Conservation (phyloP, 1,140 invertebrate genomes). For the Pseudomyrmex cubaensis region DNA sequence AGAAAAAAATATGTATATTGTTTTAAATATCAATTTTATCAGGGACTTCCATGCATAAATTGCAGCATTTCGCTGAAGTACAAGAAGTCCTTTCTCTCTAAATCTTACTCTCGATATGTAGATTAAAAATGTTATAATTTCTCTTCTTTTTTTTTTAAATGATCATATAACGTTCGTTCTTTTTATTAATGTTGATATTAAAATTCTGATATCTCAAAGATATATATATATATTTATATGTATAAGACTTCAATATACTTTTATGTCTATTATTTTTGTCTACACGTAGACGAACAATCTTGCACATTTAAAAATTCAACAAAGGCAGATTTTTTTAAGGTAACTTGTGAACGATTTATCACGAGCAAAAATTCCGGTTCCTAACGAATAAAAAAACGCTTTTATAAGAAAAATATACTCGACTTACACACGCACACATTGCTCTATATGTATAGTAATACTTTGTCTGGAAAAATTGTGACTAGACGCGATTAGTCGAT, state of each 20-base stretch:
- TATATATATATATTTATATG: background rate
- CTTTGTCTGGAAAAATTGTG: slow-evolving; percentile 12
- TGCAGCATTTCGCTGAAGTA: background rate
- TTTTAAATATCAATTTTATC: slow-evolving; percentile 3
- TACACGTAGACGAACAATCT: slow-evolving; percentile 30
- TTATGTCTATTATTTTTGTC: background rate
- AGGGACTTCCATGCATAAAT: slow-evolving; percentile 1
- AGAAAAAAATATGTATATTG: background rate
- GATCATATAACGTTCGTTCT: background rate
- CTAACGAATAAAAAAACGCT: slow-evolving; percentile 26
- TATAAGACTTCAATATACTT: background rate
- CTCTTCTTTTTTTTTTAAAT: background rate
- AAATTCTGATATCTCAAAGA: slow-evolving; percentile 43
- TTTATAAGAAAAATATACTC: slow-evolving; percentile 44
- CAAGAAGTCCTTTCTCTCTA: slow-evolving; percentile 12
- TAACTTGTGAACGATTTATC: slow-evolving; percentile 4
- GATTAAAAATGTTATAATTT: background rate
- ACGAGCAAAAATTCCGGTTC: slow-evolving; percentile 16
- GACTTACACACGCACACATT: background rate
- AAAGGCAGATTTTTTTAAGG: slow-evolving; percentile 11
- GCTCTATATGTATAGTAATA: slow-evolving; percentile 7
- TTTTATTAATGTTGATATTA: slow-evolving; percentile 29
- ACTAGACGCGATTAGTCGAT: background rate
- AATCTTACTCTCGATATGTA: slow-evolving; percentile 5
- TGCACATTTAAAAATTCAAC: slow-evolving; percentile 36